A percentile compares a stretch with the other conserved stretches of the same genome.
Conservation (phyloP, 1,140 invertebrate genomes). For the Drosophila tani region DNA sequence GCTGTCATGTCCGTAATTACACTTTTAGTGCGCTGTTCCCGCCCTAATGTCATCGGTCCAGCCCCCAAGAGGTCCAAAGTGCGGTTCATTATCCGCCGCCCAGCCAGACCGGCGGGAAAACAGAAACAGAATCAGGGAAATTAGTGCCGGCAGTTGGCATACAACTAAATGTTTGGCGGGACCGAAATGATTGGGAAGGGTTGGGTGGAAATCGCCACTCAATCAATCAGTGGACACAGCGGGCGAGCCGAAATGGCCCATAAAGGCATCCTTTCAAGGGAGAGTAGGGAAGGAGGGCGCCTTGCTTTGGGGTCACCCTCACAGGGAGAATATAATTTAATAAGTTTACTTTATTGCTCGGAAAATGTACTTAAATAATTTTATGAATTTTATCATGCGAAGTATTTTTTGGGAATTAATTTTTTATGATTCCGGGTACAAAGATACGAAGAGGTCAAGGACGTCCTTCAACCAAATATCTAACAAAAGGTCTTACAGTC, state of each 20-base stretch:
- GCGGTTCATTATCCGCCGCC: slow-evolving; percentile 61
- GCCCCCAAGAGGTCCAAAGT: slow-evolving; percentile 32
- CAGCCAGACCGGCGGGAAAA: slow-evolving; percentile 31
- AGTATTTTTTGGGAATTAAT: neutral
- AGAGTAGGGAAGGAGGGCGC: neutral
- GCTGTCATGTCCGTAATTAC: slow-evolving; percentile 12
- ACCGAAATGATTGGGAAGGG: slow-evolving; percentile 11
- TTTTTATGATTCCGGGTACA: neutral
- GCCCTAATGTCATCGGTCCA: slow-evolving; percentile 18
- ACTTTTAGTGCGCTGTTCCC: slow-evolving; percentile 13
- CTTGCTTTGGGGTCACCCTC: neutral
- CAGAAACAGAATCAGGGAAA: slow-evolving; percentile 47
- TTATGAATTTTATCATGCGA: no score
- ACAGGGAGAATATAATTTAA: slow-evolving; percentile 1
- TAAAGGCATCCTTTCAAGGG: slow-evolving; percentile 13
- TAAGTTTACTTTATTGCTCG: neutral
- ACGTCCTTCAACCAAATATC: no score
- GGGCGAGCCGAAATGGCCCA: slow-evolving; percentile 22
- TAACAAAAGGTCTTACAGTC: neutral
- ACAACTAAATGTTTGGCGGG: slow-evolving; percentile 48
- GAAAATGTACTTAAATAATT: neutral
- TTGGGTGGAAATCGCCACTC: slow-evolving; percentile 50
- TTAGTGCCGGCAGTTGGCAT: slow-evolving; percentile 57
- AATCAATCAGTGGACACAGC: slow-evolving; percentile 61
- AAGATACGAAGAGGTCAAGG: no score